Base-by-base conservation (phyloP, 2,888 invertebrate genomes). In the Drosophila nr. fundita region DNA sequence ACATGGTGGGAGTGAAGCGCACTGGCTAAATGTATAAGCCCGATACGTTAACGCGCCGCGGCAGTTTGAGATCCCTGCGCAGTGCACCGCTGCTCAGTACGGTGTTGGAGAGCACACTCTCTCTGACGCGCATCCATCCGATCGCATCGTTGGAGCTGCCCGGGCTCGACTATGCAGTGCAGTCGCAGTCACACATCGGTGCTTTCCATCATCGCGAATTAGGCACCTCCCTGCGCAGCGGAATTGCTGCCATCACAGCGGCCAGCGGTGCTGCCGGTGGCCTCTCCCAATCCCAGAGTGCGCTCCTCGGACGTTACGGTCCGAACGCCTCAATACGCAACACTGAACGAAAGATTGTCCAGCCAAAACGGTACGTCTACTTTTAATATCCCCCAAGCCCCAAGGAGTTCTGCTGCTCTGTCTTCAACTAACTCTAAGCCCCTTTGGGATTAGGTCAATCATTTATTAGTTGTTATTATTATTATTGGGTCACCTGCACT, bases 21-120 rank as follows among this genome's bases (percentile, higher is more conserved):
- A 36, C 21, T 34, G 59, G 36, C 86, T 92, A 93, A 93, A 93
- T 93, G 93, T 93, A 91, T 91, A 93, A 92, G 82, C 90, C 92
- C 81, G 91, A 92, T 71, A 90, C 92, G n/a, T 76, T 91, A 76
- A 91, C 91, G 82, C 90, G 92, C 86, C 93, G 93, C 88, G 92
- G 92, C 92, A 93, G 93, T 90, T 91, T 93, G 84, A 93, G 93
- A 92, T 93, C 93, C 86, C 92, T 93, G 78, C 92, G 93, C 87
- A 93, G 93, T 85, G 93, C 93, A 69, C 93, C 93, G 71, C 82
- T 93, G 83, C 91, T 93, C 70, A 93, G 93, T 82, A 93, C 93
- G 82, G 92, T 93, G 59, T 88, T 93, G 79, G 93, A 93, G 85
- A 93, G 92, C 83, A 93, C 93, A 57, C 90, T 93, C 69, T 93